Evolutionary conservation across 2,888 invertebrate species (phyloP).

Genomic region (Nezara viridula): DNA sequence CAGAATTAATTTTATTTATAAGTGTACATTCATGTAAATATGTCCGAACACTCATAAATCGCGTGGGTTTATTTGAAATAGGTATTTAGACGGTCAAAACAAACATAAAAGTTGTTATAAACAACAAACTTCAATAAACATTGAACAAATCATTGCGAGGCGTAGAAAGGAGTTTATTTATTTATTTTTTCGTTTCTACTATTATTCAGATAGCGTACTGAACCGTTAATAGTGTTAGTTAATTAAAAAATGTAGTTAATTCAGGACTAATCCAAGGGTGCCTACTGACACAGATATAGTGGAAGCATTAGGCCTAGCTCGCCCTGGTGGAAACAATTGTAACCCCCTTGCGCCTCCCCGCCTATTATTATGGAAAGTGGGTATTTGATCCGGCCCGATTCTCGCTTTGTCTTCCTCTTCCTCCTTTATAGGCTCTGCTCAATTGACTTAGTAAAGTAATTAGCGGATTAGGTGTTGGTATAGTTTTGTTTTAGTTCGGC

Average conservation of each 20-base stretch:
- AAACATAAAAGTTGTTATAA: background rate
- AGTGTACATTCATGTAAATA: too few species aligned
- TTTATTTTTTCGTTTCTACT: background rate
- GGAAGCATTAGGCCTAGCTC: conserved; percentile 40
- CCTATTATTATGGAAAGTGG: conserved; percentile 43
- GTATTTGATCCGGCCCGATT: conserved; percentile 44
- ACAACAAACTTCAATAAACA: background rate
- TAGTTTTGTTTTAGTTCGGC: background rate
- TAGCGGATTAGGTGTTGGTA: conserved; percentile 3
- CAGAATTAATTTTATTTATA: too few species aligned
- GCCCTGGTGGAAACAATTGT: conserved; percentile 48
- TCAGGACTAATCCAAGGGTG: background rate
- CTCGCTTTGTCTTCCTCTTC: conserved; percentile 24
- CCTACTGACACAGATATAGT: conserved; percentile 48
- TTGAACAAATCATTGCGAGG: background rate
- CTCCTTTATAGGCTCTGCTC: conserved; percentile 24
- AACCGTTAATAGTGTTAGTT: conserved; percentile 1
- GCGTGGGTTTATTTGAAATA: background rate
- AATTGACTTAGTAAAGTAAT: conserved; percentile 2
- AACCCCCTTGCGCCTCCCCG: background rate
- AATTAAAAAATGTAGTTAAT: conserved; percentile 41
- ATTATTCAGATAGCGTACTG: background rate
- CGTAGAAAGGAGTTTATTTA: background rate
- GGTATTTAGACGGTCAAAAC: background rate
- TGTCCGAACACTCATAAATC: background rate